phyloP scores from a whole-genome alignment of 2,797 vertebrate genomes.

The Poeciliopsis paucimaculata region DNA sequence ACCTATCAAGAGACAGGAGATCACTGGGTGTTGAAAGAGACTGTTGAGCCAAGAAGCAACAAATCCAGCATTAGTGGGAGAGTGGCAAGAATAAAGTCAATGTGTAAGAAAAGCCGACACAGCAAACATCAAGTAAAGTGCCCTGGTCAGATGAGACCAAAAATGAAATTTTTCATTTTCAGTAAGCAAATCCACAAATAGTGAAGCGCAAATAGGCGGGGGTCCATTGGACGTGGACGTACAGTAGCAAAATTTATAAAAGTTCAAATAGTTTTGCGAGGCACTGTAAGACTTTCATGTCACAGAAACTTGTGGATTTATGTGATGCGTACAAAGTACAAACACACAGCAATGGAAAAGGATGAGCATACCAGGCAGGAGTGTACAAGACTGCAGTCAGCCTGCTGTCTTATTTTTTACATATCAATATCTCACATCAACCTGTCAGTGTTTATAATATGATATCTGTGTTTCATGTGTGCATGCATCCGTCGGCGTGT shows the following conservation, averaged over 20 bases:
- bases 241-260: neutral
- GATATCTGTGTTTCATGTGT: constrained; percentile 23
- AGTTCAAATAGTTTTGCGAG: neutral
- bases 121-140: neutral
- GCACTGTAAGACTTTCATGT: constrained; percentile 5
- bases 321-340: constrained; percentile 23
- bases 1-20: neutral
- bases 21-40: neutral
- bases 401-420: constrained; percentile 6
- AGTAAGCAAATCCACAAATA: neutral
- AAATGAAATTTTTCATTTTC: neutral
- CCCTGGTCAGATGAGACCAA: neutral
- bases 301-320: constrained; percentile 30
- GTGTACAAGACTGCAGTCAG: constrained; percentile 30
- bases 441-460: constrained; percentile 21
- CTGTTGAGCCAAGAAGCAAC: neutral
- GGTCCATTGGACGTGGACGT: neutral
- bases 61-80: neutral
- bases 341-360: constrained; percentile 26
- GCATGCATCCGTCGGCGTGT: neutral
- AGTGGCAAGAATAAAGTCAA: neutral
- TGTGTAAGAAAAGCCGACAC: neutral
- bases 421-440: constrained; percentile 11
- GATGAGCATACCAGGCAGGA: constrained; percentile 25
- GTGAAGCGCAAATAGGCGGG: neutral